Base-by-base conservation (phyloP, 2,888 invertebrate species). In the Meloe dianella region DNA sequence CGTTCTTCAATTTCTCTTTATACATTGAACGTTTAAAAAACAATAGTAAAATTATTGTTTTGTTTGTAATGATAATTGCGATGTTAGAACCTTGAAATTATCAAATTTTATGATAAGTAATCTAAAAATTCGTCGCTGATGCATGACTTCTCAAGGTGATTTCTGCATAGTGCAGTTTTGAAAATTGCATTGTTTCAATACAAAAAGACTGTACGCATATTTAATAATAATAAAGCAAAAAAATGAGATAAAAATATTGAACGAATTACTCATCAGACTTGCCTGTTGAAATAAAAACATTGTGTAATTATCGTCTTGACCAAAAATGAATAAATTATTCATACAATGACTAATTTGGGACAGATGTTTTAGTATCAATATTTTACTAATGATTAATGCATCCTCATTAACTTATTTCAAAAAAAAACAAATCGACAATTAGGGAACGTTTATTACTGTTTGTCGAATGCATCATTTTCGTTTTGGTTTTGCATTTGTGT, bases 101-200 rank as follows among this genome's bases (percentile, higher is more conserved):
- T 24, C 51, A 60, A 61, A 47, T 32, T 27, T 24, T 57, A 57
- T 60, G 67, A 67, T 67, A 67, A 64, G 57, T n/a, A 64, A 67
- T 67, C 67, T 57, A 38, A 3, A 59, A 64, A 63, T 24, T 63
- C 27, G 56, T 61, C 35, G 51, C 56, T 57, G 54, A 61, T 57
- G 60, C 63, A 58, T 67, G 35, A 61, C 63, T 47, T 47, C 64
- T 63, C 66, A 66, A 63, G 66, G 66, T 57, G 63, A 60, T 32
- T 20, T 54, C n/a, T 54, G 54, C 54, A 54, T 54, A 4, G 24
- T 27, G 12, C 24, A 54, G 27, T 27, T 54, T 0, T 24, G n/a
- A 54, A 54, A 54, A 24, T 20, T 47, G 20, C 20, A 20, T 20
- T 47, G 47, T 47, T 47, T 47, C 1, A 9, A 20, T 20, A 47